Evolutionary conservation across 2,888 invertebrate species (phyloP), one percentile per base, ranked within the genome.

Genomic region (Adelphocoris suturalis): DNA sequence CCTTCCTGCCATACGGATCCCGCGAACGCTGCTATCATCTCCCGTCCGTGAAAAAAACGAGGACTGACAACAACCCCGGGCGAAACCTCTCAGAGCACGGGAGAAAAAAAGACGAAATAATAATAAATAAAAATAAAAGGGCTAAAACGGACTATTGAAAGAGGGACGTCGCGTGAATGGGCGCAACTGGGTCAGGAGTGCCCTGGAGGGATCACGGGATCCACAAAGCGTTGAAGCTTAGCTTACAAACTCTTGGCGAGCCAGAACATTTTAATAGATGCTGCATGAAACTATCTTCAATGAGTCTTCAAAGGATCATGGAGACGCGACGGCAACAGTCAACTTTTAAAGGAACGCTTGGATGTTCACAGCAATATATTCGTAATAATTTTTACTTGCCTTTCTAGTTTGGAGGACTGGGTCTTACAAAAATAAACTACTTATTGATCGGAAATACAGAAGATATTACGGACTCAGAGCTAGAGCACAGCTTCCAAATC

Each of bases 111-210:
- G 52, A 47, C n/a, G 68, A 23, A 82, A 82, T 82, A 82, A 48
- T 82, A 52, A 82, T 48, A 48, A 52, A 82, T 82, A 28, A 52
- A 52, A 82, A 28, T 28, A 78, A 82, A 82, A 82, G n/a, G 48
- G 27, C 11, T 37, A 7, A 57, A 61, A 14, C 16, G 37, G 57
- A 57, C 16, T 28, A 46, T 46, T 78, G 55, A 37, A 28, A 55
- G 68, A 27, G 57, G 16, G 13, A 55, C n/a, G 61, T 55, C 57
- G 27, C 85, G n/a, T 85, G 85, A 85, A 85, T 85, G 52, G 85
- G 85, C 13, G 23, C 85, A 85, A 85, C 85, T 85, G 85, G 85
- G 85, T 85, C 85, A 85, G 85, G 61, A 57, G 37, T 57, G 85
- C 85, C 85, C 85, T 37, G 28, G 37, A 37, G 85, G 85, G 61